Evolutionary conservation across 2,797 vertebrate genomes (phyloP).

Genomic region (Echeneis naucrates): DNA sequence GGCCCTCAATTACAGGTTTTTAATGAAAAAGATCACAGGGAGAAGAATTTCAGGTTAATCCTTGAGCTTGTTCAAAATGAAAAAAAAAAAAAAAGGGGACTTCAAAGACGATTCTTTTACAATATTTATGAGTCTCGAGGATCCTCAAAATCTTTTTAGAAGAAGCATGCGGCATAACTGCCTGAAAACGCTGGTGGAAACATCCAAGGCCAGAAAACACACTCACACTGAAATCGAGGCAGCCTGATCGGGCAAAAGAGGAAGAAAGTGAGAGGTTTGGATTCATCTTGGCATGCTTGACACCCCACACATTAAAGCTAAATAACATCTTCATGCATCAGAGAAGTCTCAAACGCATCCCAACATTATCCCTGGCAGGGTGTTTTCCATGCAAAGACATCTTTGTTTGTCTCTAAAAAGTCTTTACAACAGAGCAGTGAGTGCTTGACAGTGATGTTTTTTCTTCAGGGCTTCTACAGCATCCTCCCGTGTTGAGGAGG

Average conservation of each 20-base stretch:
- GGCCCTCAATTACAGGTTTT: conserved; percentile 52
- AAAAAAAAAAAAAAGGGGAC: conserved; percentile 36
- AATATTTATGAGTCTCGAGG: conserved; percentile 75
- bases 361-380: conserved; percentile 40
- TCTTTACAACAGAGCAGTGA: conserved; percentile 33
- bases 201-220: conserved; percentile 63
- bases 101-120: conserved; percentile 66
- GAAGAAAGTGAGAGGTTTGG: conserved; percentile 25
- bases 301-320: conserved; percentile 60
- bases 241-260: conserved; percentile 42
- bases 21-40: conserved; percentile 51
- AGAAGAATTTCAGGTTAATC: conserved; percentile 38
- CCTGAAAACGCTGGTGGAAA: conserved; percentile 64
- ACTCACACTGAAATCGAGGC: conserved; percentile 54
- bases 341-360: conserved; percentile 31
- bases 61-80: conserved; percentile 41
- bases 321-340: conserved; percentile 61
- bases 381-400: conserved; percentile 23
- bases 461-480: conserved; percentile 36
- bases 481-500: conserved; percentile 51
- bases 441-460: conserved; percentile 49
- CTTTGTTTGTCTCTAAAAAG: conserved; percentile 51
- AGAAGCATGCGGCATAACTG: conserved; percentile 63
- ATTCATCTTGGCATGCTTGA: conserved; percentile 47
- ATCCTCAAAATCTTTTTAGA: conserved; percentile 75